Conservation (phyloP, 1,140 invertebrate genomes). For the Drosophila sturtevanti region DNA sequence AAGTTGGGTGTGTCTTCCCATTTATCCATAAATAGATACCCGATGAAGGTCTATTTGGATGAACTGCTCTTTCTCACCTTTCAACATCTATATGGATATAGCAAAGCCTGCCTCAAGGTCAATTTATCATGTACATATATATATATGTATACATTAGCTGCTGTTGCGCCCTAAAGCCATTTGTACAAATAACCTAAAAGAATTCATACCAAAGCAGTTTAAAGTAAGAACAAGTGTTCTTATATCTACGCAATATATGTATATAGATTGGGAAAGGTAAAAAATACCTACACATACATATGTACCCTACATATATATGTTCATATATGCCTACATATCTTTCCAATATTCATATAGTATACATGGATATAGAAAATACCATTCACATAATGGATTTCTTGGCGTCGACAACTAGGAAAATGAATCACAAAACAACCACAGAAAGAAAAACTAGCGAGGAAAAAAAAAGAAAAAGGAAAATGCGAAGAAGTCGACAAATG, state of each 20-base stretch:
- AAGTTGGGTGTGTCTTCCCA: conserved; percentile 52
- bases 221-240: conserved; percentile 53
- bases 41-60: conserved; percentile 31
- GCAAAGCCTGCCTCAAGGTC: conserved; percentile 39
- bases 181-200: conserved; percentile 54
- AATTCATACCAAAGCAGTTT: conserved; percentile 21
- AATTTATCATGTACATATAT: conserved; percentile 18
- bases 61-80: conserved; percentile 12
- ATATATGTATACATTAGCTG: neutral
- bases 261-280: conserved; percentile 10
- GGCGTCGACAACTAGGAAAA: conserved; percentile 44
- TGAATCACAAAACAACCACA: conserved; percentile 52
- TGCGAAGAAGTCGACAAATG: conserved; percentile 54
- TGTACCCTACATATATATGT: too few species aligned
- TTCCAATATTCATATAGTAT: neutral
- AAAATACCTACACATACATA: neutral
- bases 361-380: conserved; percentile 23
- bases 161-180: conserved; percentile 35
- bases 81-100: conserved; percentile 13
- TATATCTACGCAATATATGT: conserved; percentile 34
- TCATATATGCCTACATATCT: neutral
- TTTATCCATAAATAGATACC: conserved; percentile 30
- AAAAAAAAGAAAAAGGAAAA: conserved; percentile 35
- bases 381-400: conserved; percentile 63
- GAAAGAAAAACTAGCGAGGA: too few species aligned